These are phyloP conservation scores for Mesaphorura yosii DNA, from an alignment of 1,140 invertebrate species.

Conservation along the genomic window DNA sequence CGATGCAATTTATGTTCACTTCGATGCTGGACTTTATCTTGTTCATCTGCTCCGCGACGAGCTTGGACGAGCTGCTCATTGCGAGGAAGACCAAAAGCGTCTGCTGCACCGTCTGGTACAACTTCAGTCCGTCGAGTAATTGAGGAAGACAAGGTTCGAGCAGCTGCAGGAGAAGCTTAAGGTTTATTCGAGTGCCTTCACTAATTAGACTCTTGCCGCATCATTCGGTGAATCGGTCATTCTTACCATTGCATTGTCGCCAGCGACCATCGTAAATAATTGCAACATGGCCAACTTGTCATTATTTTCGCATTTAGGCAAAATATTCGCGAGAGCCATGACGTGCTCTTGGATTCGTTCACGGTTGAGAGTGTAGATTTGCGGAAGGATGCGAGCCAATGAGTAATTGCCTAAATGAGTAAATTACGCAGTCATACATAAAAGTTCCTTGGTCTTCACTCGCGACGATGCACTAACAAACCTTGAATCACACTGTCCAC, in stretches of 20 bases:
- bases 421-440: neutral
- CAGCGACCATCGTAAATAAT: conserved; percentile 66
- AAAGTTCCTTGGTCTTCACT: neutral
- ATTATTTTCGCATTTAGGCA: conserved; percentile 65
- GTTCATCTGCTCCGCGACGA: conserved; percentile 54
- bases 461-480: conserved; percentile 34
- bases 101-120: conserved; percentile 43
- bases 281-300: conserved; percentile 72
- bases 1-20: conserved; percentile 41
- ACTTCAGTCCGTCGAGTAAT: conserved; percentile 56
- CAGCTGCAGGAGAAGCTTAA: conserved; percentile 40
- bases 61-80: conserved; percentile 53
- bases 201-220: neutral
- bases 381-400: conserved; percentile 68
- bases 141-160: conserved; percentile 64
- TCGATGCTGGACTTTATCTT: conserved; percentile 38
- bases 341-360: conserved; percentile 73
- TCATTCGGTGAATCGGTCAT: neutral
- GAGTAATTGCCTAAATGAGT: conserved; percentile 61
- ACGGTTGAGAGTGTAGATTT: conserved; percentile 73
- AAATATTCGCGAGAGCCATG: conserved; percentile 62
- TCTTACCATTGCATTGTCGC: conserved; percentile 50
- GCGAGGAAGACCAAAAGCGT: conserved; percentile 66
- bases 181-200: neutral
- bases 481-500: conserved; percentile 78